Evolutionary conservation across 1,140 invertebrate species (phyloP), one percentile per base, ranked within the genome.

Genomic region (Drosophila navojoa): DNA sequence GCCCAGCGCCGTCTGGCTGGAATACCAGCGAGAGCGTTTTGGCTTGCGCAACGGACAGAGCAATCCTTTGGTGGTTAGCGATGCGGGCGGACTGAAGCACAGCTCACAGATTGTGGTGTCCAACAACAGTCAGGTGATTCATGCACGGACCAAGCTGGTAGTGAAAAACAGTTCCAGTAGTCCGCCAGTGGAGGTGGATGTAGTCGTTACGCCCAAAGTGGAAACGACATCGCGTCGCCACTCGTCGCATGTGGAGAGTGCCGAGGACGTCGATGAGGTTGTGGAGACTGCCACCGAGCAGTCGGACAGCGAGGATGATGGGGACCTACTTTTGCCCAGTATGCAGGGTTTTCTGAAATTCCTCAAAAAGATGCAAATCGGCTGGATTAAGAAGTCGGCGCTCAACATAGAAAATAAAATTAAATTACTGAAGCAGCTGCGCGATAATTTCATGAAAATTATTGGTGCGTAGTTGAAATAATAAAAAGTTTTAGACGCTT

Each of bases 321-420:
- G 53, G 1, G 74, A 72, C 3, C 27, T 89, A 0, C 74, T 67
- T 10, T 5, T 84, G 47, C 90, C 90, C 29, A 82, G 76, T 32
- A 71, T 92, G 64, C 54, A 82, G 1, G 90, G 86, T 10, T 92
- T 94, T 47, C 47, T 93, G 22, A 93, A 93, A 25, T 92, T 94
- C 53, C 73, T 94, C 4, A 93, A 93, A 78, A 74, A 90, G 9
- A 92, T 95, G 40, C 93, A 94, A 55, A 92, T 92, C 15, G 93
- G 92, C 3, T 93, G 95, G 82, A 91, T 94, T 4, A 91, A 90
- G 55, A 94, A 94, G 49, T 93, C 93, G 2, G 92, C 92, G 7
- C 89, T 93, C 40, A 92, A 90, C 32, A 91, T 94, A 27, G 92
- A 93, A 47, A 93, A 93, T 32, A 95, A 95, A 92, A 90, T 94